These are phyloP conservation scores for Crioceris asparagi DNA, from an alignment of 2,888 invertebrate genomes.

Conservation along the genomic window DNA sequence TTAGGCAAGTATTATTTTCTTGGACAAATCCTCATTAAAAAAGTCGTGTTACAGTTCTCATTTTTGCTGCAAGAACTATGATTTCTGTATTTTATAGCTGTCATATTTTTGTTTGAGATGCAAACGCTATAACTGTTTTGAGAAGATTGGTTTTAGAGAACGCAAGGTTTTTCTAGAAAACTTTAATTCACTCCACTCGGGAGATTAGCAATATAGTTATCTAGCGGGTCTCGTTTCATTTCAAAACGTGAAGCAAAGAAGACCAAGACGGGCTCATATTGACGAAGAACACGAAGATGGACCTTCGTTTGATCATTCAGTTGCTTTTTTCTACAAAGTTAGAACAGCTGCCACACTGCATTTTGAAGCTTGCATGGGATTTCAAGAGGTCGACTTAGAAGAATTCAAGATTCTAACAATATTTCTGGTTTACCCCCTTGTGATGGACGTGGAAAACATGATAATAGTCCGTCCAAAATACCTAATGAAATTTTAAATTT, in stretches of 20 bases:
- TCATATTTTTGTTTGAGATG: not conserved
- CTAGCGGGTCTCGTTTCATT: not conserved
- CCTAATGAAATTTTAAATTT: constrained; percentile 3
- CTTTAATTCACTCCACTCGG: not conserved
- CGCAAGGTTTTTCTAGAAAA: not conserved
- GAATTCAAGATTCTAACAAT: too few species aligned
- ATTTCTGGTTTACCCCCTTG: too few species aligned
- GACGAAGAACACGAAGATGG: too few species aligned
- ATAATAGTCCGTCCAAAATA: constrained; percentile 5
- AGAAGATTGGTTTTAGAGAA: not conserved
- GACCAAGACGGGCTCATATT: too few species aligned
- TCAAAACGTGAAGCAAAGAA: not conserved
- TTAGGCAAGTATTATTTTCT: too few species aligned
- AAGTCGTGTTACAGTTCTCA: too few species aligned
- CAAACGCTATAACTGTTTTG: not conserved
- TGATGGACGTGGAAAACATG: constrained; percentile 7
- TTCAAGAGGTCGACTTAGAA: too few species aligned
- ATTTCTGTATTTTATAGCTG: not conserved
- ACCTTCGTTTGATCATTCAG: not conserved
- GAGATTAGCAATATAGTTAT: not conserved
- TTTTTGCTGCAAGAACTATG: not conserved
- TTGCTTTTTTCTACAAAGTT: not conserved
- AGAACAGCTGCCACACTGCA: too few species aligned
- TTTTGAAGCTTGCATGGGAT: too few species aligned
- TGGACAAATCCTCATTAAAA: too few species aligned